phyloP scores from a whole-genome alignment of 1,140 invertebrate species.

The Drosophila suzukii region DNA sequence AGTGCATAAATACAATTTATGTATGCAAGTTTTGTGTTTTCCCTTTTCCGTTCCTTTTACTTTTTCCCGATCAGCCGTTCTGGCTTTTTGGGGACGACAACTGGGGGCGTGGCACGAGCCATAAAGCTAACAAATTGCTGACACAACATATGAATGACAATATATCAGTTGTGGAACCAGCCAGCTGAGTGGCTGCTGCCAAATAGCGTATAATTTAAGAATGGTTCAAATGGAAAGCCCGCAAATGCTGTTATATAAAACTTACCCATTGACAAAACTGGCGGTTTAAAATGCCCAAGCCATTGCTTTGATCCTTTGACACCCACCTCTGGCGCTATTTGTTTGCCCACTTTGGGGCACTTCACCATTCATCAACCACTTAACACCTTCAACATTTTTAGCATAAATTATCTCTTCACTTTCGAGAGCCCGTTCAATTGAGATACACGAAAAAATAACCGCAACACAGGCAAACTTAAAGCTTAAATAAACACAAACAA shows the following conservation, averaged over 20 bases:
- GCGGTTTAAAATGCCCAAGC: background rate
- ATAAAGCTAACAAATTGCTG: slow-evolving; percentile 56
- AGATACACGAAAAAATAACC: slow-evolving; percentile 12
- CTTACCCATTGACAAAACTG: background rate
- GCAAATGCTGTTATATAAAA: slow-evolving; percentile 1
- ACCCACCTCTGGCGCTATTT: background rate
- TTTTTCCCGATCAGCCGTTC: slow-evolving; percentile 30
- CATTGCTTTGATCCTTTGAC: background rate
- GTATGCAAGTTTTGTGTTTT: slow-evolving; percentile 40
- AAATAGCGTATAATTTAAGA: slow-evolving; percentile 34
- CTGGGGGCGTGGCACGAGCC: slow-evolving; percentile 46
- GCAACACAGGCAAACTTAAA: slow-evolving; percentile 31
- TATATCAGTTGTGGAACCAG: slow-evolving; percentile 47
- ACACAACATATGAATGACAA: slow-evolving; percentile 56
- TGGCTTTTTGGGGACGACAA: slow-evolving; percentile 26
- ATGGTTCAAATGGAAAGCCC: background rate
- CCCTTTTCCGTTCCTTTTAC: slow-evolving; percentile 25
- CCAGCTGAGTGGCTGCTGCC: slow-evolving; percentile 20
- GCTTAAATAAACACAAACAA: slow-evolving; percentile 34
- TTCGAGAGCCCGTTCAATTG: slow-evolving; percentile 3
- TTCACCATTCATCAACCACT: slow-evolving; percentile 11
- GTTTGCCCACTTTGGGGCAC: slow-evolving; percentile 4
- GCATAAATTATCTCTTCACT: slow-evolving; percentile 16
- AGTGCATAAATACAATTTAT: slow-evolving; percentile 55
- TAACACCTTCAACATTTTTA: slow-evolving; percentile 6